Evolutionary conservation across 2,113 vertebrate species (phyloP).

Genomic region (Actinemys pallida): DNA sequence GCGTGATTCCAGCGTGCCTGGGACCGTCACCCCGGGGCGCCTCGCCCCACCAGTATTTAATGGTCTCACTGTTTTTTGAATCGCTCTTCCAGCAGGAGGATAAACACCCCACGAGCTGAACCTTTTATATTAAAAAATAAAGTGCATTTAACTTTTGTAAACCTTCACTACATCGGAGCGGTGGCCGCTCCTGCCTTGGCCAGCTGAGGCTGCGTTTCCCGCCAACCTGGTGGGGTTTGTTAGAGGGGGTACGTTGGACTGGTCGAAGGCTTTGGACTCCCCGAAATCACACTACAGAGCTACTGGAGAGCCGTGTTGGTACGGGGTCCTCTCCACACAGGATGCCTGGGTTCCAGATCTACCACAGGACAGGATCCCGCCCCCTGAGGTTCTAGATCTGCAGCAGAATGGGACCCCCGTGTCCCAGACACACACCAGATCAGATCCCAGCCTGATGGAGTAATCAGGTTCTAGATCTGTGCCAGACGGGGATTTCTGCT

Average conservation of each 20-base stretch:
- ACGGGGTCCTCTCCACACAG: background rate
- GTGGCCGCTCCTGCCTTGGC: background rate
- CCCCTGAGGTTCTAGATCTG: background rate
- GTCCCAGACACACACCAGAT: too few relatives aligned
- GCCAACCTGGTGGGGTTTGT: background rate
- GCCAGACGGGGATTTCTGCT: background rate
- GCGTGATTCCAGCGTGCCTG: background rate
- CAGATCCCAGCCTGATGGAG: too few relatives aligned
- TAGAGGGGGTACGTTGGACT: accelerated
- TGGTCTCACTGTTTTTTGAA: background rate
- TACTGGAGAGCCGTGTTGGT: background rate
- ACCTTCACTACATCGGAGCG: background rate
- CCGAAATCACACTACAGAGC: background rate
- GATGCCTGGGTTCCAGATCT: background rate
- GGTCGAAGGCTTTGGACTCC: background rate
- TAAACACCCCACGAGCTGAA: background rate
- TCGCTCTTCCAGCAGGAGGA: background rate
- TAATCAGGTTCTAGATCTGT: too few relatives aligned
- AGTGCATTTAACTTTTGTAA: background rate
- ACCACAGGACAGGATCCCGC: background rate
- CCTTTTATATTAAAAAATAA: background rate
- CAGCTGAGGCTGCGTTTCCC: background rate
- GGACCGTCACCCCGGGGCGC: too few relatives aligned
- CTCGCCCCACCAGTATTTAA: background rate
- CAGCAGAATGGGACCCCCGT: background rate